These are phyloP conservation scores for Poeciliopsis turneri DNA, from an alignment of 2,797 vertebrate genomes.

Conservation along the genomic window DNA sequence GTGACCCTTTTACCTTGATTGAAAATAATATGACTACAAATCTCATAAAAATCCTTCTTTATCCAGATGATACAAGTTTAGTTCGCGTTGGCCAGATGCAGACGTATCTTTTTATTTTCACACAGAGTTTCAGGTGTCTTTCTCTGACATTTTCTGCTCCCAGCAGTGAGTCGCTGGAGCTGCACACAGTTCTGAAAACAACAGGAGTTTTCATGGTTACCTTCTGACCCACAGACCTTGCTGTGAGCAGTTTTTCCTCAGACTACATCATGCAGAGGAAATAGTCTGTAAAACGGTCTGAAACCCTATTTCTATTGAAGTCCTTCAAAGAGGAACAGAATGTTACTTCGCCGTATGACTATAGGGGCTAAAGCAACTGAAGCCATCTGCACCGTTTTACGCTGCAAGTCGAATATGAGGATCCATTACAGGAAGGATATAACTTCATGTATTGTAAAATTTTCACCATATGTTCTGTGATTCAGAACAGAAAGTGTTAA, in stretches of 20 bases:
- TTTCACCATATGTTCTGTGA: background rate
- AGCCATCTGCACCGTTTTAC: background rate
- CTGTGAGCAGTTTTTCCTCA: constrained; percentile 10
- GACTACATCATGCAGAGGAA: constrained; percentile 5
- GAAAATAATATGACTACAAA: constrained; percentile 7
- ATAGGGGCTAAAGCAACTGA: background rate
- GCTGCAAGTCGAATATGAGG: background rate
- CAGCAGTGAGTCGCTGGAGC: background rate
- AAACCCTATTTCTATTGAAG: background rate
- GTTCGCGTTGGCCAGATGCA: background rate
- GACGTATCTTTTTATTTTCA: background rate
- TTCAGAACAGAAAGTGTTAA: constrained; percentile 3
- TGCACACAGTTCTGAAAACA: background rate
- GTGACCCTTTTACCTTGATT: constrained; percentile 18
- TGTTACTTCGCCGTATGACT: background rate
- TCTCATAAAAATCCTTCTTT: background rate
- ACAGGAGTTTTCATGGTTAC: background rate
- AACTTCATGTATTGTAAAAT: background rate
- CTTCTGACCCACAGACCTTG: constrained; percentile 10
- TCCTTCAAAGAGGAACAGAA: background rate
- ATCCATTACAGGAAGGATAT: constrained; percentile 1
- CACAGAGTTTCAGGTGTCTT: background rate
- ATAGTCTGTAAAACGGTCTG: background rate
- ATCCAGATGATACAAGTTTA: background rate
- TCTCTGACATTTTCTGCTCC: constrained; percentile 1